Evolutionary conservation across 2,888 invertebrate genomes (phyloP).

Genomic region (Cinara cedri): DNA sequence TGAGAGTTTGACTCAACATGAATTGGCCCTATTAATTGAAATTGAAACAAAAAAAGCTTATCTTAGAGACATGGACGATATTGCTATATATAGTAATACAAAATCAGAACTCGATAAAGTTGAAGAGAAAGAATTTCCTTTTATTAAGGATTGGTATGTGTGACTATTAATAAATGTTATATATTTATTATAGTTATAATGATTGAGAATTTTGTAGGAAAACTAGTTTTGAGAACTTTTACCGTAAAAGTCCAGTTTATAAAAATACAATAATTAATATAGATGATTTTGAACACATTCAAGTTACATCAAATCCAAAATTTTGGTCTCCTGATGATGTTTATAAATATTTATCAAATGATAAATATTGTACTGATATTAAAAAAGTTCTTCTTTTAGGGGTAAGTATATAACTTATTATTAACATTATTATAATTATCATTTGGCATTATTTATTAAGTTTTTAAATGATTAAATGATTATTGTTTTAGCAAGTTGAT

Average conservation of each 20-base stretch:
- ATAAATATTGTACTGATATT: conserved; percentile 24
- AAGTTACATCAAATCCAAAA: conserved; percentile 32
- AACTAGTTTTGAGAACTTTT: conserved; percentile 34
- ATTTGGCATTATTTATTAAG: neutral
- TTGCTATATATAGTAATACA: neutral
- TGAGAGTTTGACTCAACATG: neutral
- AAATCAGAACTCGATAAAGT: neutral
- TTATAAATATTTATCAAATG: neutral
- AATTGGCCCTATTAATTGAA: conserved; percentile 20
- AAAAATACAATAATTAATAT: conserved; percentile 22
- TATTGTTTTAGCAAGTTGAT: conserved; percentile 33
- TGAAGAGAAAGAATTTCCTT: neutral
- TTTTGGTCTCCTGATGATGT: conserved; percentile 33
- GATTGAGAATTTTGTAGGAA: conserved; percentile 18
- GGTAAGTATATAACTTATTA: conserved; percentile 16
- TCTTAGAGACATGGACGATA: neutral
- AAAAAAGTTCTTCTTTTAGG: neutral
- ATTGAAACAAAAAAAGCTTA: conserved; percentile 9
- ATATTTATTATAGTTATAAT: neutral
- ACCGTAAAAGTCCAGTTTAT: conserved; percentile 11
- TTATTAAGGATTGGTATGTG: conserved; percentile 7
- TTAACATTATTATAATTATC: neutral
- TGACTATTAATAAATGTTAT: neutral
- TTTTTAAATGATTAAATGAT: neutral
- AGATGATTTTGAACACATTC: conserved; percentile 20